These are phyloP conservation scores for Brachyhypopomus gauderio DNA, from an alignment of 2,113 vertebrate species.

Conservation along the genomic window DNA sequence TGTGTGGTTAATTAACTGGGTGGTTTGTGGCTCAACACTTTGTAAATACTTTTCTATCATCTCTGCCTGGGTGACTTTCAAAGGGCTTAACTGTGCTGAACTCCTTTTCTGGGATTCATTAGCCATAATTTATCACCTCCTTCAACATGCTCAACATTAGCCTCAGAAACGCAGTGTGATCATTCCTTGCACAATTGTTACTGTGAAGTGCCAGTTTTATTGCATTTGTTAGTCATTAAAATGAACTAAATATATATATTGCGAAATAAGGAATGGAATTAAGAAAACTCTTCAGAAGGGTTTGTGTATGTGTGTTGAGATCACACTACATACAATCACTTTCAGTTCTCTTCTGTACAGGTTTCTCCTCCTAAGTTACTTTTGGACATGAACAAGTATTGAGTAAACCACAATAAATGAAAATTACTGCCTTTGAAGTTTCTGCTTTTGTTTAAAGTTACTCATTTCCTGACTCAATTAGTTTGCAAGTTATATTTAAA, in stretches of 20 bases:
- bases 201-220: neutral
- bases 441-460: no score
- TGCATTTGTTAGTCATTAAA: neutral
- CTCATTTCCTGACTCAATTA: no score
- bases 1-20: neutral
- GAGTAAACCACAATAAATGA: no score
- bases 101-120: neutral
- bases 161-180: neutral
- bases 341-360: no score
- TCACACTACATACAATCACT: no score
- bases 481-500: no score
- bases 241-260: neutral
- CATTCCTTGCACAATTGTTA: neutral
- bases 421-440: no score
- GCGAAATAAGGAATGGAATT: neutral
- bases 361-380: no score
- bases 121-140: neutral
- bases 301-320: no score
- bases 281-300: no score
- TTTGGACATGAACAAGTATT: no score
- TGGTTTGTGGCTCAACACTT: neutral
- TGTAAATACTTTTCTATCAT: neutral
- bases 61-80: neutral
- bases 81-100: neutral
- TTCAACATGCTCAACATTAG: neutral